Evolutionary conservation across 35 echinoderm and acorn worm genomes (phyloP), one percentile per base, ranked within the genome.

Genomic region (Acanthaster planci): DNA sequence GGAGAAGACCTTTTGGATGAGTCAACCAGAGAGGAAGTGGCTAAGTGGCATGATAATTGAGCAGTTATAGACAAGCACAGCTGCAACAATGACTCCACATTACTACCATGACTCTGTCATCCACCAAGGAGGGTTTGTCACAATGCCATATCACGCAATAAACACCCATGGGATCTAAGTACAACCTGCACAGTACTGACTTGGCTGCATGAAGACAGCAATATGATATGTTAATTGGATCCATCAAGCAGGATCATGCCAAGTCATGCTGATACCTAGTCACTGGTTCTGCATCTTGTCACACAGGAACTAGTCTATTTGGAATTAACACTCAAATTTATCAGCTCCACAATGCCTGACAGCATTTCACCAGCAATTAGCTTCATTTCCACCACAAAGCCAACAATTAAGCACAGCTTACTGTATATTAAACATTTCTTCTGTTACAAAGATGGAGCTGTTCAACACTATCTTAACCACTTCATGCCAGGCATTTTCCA

Each of bases 11-110:
- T 72, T 19, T n/a, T 29, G 23, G 23, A 72, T 72, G 64, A 72
- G 64, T 72, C 64, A 72, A 72, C 26, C 23, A 29, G 21, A 72
- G 64, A 72, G 64, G 64, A 72, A 72, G 64, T 72, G 34, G 64
- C 64, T 72, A 72, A 72, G 64, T 72, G 34, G 64, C 34, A 21
- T 72, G 64, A 26, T 72, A 72, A 72, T 72, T 72, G 64, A 72
- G 34, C 26, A 72, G 64, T 26, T 72, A 72, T 72, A 27, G 64
- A 26, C 64, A 72, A 72, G 64, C 10, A 72, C 64, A 72, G 64
- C 64, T 72, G 64, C 64, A 72, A 72, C 64, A 72, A 72, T 72
- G 64, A 72, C 64, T 72, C 26, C 64, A 72, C 64, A 72, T 72
- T 35, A 72, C 64, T 72, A 21, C 5, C 64, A 72, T 72, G 64